Evolutionary conservation across 2,888 invertebrate species (phyloP).

Genomic region (Dolomedes plantarius): DNA sequence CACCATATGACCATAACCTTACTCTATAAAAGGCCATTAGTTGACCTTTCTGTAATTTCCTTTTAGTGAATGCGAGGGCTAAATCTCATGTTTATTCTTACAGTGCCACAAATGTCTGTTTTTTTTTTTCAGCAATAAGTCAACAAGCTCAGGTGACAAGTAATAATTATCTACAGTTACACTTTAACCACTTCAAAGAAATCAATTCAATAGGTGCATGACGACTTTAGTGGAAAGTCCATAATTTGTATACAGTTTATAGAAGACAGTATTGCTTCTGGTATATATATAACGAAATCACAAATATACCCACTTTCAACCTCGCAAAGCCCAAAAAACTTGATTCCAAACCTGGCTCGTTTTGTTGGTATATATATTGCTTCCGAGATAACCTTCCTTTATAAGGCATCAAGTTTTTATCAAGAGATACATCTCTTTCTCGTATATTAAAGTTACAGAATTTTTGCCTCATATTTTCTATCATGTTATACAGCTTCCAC

Average conservation of each 20-base stretch:
- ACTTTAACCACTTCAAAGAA: conserved; percentile 28
- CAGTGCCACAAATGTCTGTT: conserved; percentile 22
- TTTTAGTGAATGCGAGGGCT: conserved; percentile 4
- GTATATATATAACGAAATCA: conserved; percentile 37
- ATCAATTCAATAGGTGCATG: conserved; percentile 25
- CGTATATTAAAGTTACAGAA: conserved; percentile 29
- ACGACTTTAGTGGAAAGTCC: conserved; percentile 21
- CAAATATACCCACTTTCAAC: conserved; percentile 62
- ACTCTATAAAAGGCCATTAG: conserved; percentile 18
- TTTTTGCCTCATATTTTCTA: background rate
- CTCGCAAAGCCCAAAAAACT: conserved; percentile 68
- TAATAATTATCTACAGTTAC: conserved; percentile 20
- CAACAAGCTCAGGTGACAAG: conserved; percentile 18
- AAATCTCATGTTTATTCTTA: conserved; percentile 15
- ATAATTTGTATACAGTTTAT: conserved; percentile 14
- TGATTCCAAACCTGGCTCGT: conserved; percentile 70
- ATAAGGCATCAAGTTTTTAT: conserved; percentile 34
- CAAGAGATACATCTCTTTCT: background rate
- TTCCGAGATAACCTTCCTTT: conserved; percentile 62
- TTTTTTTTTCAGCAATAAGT: no score
- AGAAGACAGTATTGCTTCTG: conserved; percentile 3
- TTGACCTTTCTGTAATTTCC: conserved; percentile 14
- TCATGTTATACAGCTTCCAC: conserved; percentile 21
- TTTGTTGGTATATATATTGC: conserved; percentile 73
- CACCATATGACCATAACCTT: conserved; percentile 16